A percentile compares a stretch with the other conserved stretches of the same genome.
Conservation (phyloP, 2,888 invertebrate genomes). For the Trachelus stipa region DNA sequence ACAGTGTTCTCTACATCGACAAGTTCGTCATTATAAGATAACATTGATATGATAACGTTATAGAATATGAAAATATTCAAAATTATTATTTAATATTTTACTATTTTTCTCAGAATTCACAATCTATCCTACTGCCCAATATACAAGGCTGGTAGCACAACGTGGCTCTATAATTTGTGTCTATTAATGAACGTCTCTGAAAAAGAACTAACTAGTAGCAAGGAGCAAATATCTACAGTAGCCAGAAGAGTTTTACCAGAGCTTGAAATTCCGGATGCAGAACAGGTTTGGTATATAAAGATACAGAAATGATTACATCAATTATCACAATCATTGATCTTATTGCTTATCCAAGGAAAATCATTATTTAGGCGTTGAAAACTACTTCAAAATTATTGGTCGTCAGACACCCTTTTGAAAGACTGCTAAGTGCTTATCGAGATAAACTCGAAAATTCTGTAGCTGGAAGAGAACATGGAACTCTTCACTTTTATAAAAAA, state of each 20-base stretch:
- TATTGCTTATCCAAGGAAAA: not conserved
- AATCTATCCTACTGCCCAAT: constrained; percentile 67
- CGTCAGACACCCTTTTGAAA: constrained; percentile 73
- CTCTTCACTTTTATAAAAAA: constrained; percentile 67
- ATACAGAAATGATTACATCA: not conserved
- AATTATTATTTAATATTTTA: not conserved
- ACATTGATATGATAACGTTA: not conserved
- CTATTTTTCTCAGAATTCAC: constrained; percentile 49
- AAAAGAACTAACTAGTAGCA: constrained; percentile 52
- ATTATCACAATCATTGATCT: not conserved
- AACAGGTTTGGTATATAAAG: constrained; percentile 42
- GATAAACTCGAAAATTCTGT: constrained; percentile 70
- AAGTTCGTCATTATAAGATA: constrained; percentile 46
- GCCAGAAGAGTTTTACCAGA: constrained; percentile 56
- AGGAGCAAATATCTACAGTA: constrained; percentile 56
- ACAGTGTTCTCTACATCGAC: constrained; percentile 66
- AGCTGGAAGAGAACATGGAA: constrained; percentile 66
- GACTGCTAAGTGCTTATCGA: constrained; percentile 71
- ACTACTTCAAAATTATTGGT: constrained; percentile 67
- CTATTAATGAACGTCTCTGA: constrained; percentile 63
- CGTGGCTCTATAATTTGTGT: constrained; percentile 67
- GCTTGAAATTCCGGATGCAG: constrained; percentile 62
- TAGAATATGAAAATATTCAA: not conserved
- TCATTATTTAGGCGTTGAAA: not conserved
- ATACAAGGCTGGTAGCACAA: constrained; percentile 68